These are phyloP conservation scores for Enteromius paludinosus DNA, from an alignment of 2,797 vertebrate species.

Conservation along the genomic window DNA sequence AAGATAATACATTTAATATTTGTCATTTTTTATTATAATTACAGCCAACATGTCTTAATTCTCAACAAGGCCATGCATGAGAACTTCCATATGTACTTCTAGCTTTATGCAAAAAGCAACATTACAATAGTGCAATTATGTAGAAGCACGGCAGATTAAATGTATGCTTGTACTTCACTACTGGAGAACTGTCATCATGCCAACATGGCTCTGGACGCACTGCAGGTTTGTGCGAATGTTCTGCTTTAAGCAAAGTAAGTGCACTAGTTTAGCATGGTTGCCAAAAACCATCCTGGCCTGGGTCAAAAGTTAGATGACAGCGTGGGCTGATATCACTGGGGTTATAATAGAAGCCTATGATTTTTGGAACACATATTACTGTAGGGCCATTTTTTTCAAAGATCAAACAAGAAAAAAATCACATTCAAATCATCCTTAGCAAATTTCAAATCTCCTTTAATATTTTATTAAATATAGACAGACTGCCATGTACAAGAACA, in stretches of 20 bases:
- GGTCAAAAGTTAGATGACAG: slow-evolving; percentile 22
- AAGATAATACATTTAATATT: neutral
- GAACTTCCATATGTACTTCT: neutral
- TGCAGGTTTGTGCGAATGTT: slow-evolving; percentile 1
- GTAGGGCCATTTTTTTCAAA: neutral
- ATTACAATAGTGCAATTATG: neutral
- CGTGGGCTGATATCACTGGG: slow-evolving; percentile 14
- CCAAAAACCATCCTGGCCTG: neutral
- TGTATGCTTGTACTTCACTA: slow-evolving; percentile 16
- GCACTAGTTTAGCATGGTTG: slow-evolving; percentile 11
- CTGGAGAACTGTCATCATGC: slow-evolving; percentile 33
- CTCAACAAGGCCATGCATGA: neutral
- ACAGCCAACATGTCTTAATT: neutral
- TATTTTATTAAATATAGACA: slow-evolving; percentile 78
- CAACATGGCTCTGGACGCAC: slow-evolving; percentile 24
- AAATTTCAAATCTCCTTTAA: slow-evolving; percentile 38
- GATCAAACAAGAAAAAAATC: neutral
- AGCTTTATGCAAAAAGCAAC: slow-evolving; percentile 3
- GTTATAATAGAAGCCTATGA: slow-evolving; percentile 12
- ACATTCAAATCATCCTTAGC: slow-evolving; percentile 10
- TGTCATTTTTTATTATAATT: neutral
- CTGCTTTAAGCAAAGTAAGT: slow-evolving; percentile 14
- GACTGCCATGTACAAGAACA: slow-evolving; percentile 67
- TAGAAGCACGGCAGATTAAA: neutral
- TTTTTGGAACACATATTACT: neutral